Conservation (phyloP, 2,888 invertebrate species). For the Ommatoiulus sabulosus region DNA sequence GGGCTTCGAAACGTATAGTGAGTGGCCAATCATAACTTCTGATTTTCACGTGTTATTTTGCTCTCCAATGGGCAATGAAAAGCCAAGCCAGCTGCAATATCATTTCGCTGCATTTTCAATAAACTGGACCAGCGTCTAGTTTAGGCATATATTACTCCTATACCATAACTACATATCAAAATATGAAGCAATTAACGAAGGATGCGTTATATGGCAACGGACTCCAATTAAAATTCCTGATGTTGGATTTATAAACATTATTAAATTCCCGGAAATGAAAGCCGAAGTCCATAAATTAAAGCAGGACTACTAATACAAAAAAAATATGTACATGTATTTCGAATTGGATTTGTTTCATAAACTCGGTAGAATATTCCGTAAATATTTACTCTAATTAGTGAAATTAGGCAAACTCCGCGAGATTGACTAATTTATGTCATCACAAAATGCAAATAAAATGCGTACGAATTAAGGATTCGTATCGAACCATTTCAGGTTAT, state of each 20-base stretch:
- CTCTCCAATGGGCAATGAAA: background rate
- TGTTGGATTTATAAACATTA: background rate
- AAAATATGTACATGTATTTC: background rate
- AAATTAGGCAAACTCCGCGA: background rate
- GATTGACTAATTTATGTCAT: background rate
- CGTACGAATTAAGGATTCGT: background rate
- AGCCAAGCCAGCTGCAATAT: background rate
- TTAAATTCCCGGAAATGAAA: background rate
- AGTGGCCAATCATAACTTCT: conserved; percentile 6
- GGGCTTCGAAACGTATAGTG: no score
- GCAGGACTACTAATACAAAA: background rate
- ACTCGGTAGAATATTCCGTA: no score
- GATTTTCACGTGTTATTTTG: conserved; percentile 23
- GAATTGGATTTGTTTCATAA: no score
- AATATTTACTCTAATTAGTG: background rate
- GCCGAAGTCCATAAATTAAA: background rate
- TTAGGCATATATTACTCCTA: background rate
- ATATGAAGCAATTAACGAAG: background rate
- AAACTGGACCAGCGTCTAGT: background rate
- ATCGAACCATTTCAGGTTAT: background rate
- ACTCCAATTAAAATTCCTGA: background rate
- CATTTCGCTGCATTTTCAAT: background rate
- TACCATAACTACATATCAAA: background rate
- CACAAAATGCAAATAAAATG: background rate
- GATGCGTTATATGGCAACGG: background rate